Evolutionary conservation across 2,888 invertebrate genomes (phyloP), one percentile per base, ranked within the genome.

Genomic region (Scaptomyza flava): DNA sequence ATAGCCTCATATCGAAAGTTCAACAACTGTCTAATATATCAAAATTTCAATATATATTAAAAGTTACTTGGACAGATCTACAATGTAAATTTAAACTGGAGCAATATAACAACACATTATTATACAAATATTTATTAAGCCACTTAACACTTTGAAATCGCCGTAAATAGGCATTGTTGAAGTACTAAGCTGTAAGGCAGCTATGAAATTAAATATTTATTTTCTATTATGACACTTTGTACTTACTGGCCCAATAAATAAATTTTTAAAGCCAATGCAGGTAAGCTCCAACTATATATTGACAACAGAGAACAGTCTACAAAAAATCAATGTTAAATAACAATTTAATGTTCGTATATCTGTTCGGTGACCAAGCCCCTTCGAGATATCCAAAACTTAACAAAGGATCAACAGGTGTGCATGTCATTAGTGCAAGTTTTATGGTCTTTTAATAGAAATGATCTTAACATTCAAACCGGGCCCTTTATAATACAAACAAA

Each of bases 381-480:
- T 36, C 3, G 9, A 27, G 23, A 33, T 48, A 20, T 12, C 36
- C 57, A 34, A 34, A 34, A 20, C 31, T 31, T 3, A 80, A 84
- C 84, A 84, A 88, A 84, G 89, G 89, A 88, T 79, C 87, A 79
- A 86, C 89, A 88, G 84, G 84, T 84, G 84, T 88, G 82, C 79
- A 60, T 76, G 70, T 79, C 89, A 88, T 84, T 84, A 84, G 87
- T 31, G 59, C 58, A 72, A 68, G 73, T 83, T 84, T 84, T 87
- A 84, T 73, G 81, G 68, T 27, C 53, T 79, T 88, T 84, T 84
- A 84, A 84, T 84, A 88, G 89, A 84, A 84, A 72, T 68, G 74
- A 79, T 79, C 60, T 56, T 5, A 62, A 9, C 56, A 60, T 63
- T 41, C 43, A 62, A 54, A 47, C 14, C 46, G n/a, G 20, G 47